A percentile compares a stretch with the other conserved stretches of the same genome.
Evolutionary conservation across 2,888 invertebrate species (phyloP).

Genomic region (Tridacna crocea): DNA sequence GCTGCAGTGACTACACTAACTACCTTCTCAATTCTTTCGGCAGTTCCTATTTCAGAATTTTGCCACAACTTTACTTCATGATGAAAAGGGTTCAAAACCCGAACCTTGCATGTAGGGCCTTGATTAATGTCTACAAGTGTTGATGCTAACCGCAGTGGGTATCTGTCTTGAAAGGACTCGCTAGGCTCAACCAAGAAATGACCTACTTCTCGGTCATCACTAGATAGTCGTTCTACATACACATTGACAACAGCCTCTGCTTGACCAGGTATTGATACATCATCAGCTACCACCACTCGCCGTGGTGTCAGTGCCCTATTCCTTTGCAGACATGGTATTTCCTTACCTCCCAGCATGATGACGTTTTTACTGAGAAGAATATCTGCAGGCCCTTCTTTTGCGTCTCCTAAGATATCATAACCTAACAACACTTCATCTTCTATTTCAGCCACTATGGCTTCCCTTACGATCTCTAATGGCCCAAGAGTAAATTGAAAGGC

Average conservation of each 20-base stretch:
- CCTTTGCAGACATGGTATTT: background rate
- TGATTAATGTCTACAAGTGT: too few relatives aligned
- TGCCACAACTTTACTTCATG: too few relatives aligned
- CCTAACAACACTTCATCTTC: conserved; percentile 34
- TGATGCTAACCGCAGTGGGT: background rate
- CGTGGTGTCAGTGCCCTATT: background rate
- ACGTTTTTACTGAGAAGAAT: background rate
- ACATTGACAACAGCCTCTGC: too few relatives aligned
- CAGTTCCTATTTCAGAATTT: too few relatives aligned
- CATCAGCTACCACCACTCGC: conserved; percentile 2
- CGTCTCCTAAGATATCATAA: background rate
- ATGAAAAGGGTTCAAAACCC: too few relatives aligned
- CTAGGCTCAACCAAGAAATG: background rate
- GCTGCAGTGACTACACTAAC: too few relatives aligned
- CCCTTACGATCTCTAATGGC: too few relatives aligned
- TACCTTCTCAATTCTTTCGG: too few relatives aligned
- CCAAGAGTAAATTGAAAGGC: conserved; percentile 31
- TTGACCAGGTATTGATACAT: conserved; percentile 18
- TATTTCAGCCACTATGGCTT: conserved; percentile 46
- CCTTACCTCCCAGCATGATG: background rate
- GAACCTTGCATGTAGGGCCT: too few relatives aligned
- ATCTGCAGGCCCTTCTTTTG: conserved; percentile 13
- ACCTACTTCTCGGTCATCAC: conserved; percentile 7
- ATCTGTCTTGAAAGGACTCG: too few relatives aligned
- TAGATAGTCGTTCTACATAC: conserved; percentile 21